Evolutionary conservation across 2,113 vertebrate species (phyloP).

Genomic region (Daboia siamensis): DNA sequence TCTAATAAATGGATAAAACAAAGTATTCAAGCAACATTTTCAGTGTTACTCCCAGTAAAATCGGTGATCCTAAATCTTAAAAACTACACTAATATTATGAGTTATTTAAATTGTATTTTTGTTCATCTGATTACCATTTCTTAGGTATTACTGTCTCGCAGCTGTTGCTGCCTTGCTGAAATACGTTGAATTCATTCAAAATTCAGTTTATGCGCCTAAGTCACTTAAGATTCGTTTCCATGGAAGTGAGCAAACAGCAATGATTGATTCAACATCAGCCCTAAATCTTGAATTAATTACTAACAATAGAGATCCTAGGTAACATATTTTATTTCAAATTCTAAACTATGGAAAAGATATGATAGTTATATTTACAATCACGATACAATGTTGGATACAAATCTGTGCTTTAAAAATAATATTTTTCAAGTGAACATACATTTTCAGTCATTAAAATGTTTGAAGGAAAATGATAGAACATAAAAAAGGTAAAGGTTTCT

Average conservation of each 20-base stretch:
- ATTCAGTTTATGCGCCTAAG: conserved; percentile 87
- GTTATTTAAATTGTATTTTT: background rate
- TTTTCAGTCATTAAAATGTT: background rate
- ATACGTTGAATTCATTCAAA: conserved; percentile 94
- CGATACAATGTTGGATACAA: background rate
- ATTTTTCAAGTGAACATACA: background rate
- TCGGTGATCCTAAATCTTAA: background rate
- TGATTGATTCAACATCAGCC: conserved; percentile 92
- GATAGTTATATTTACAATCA: background rate
- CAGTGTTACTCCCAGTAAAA: background rate
- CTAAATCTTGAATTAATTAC: conserved; percentile 89
- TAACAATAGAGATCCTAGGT: conserved; percentile 91
- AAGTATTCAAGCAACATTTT: background rate
- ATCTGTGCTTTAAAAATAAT: background rate
- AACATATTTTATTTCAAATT: conserved; percentile 41
- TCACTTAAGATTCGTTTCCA: conserved; percentile 92
- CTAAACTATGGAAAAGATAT: conserved; percentile 3
- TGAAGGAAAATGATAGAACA: background rate
- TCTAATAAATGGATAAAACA: background rate
- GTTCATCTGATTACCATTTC: background rate
- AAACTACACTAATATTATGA: background rate
- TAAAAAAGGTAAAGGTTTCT: background rate
- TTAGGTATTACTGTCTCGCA: conserved; percentile 93
- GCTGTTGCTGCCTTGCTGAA: conserved; percentile 91
- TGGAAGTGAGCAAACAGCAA: conserved; percentile 92